Evolutionary conservation across 2,113 vertebrate genomes (phyloP).

Genomic region (Oenanthe melanoleuca): DNA sequence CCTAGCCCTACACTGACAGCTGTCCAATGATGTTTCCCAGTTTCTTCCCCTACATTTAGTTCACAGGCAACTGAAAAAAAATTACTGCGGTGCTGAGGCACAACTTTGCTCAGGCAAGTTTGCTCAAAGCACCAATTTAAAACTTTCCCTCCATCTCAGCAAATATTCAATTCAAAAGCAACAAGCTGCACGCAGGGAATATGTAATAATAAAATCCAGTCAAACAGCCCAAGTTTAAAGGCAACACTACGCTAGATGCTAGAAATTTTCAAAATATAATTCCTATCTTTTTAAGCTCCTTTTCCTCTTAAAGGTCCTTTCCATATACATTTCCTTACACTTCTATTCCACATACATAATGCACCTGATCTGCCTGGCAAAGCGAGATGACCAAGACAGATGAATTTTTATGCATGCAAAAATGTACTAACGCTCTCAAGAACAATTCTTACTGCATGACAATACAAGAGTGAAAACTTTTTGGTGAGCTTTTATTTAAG

Average conservation of each 20-base stretch:
- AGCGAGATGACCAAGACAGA: neutral
- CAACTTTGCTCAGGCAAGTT: neutral
- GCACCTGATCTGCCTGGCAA: neutral
- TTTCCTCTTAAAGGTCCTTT: neutral
- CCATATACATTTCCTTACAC: neutral
- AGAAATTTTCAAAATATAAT: neutral
- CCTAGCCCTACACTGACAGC: no score
- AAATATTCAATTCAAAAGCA: neutral
- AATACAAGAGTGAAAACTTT: neutral
- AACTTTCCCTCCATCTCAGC: neutral
- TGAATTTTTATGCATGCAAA: neutral
- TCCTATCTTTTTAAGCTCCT: neutral
- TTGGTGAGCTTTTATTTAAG: neutral
- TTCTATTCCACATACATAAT: neutral
- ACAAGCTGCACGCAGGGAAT: neutral
- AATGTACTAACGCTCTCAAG: neutral
- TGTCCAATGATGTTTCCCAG: neutral
- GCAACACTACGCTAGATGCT: neutral
- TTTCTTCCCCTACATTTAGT: neutral
- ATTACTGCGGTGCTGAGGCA: neutral
- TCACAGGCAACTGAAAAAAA: neutral
- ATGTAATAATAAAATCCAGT: neutral
- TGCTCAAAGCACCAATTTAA: neutral
- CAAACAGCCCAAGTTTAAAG: neutral
- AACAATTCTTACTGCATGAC: neutral